Base-by-base conservation (phyloP, 1,140 invertebrate genomes). In the Drosophila setifemur region DNA sequence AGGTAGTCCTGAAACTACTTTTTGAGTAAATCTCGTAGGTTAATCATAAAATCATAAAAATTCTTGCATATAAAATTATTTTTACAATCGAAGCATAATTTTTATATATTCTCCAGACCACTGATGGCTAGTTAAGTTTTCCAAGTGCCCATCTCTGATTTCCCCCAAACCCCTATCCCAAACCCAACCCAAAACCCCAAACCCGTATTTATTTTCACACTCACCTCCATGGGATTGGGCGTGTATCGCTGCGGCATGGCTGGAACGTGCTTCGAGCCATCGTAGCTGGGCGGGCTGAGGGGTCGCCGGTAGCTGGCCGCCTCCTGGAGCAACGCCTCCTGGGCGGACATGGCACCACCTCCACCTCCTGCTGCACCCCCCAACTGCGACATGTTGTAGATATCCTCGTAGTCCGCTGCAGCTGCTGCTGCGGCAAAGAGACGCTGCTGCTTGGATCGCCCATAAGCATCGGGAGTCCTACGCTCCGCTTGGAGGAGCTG, bases 391-490 rank as follows among this genome's bases (percentile, higher is more conserved):
- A 90, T 79, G 19, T 92, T 91, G 67, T 96, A 96, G 23, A 96
- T 93, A 77, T 96, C 95, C 91, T 96, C 95, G 85, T 96, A 96
- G 75, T 96, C 95, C 0, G 93, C 93, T 4, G 78, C 74, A 4
- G 74, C 78, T 0, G 79, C 79, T 4, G 78, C 78, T 2, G 76
- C 76, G 49, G 78, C 79, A 57, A 91, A 90, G 54, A 92, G 91
- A 5, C 91, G 90, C 14, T 83, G 67, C n/a, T 91, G 89, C 31
- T 91, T 93, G 9, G 94, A 94, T 35, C 95, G 91, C 0, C 95
- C 95, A 74, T 96, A 96, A 9, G 95, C 94, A 78, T 97, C 96
- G 0, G 96, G 96, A 4, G 95, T 96, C 61, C 95, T 91, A 69
- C 95, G 92, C 86, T 96, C 95, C 5, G 78, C 73, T 14, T 83